Evolutionary conservation across 2,888 invertebrate genomes (phyloP).

Genomic region (Acleris sparsana): DNA sequence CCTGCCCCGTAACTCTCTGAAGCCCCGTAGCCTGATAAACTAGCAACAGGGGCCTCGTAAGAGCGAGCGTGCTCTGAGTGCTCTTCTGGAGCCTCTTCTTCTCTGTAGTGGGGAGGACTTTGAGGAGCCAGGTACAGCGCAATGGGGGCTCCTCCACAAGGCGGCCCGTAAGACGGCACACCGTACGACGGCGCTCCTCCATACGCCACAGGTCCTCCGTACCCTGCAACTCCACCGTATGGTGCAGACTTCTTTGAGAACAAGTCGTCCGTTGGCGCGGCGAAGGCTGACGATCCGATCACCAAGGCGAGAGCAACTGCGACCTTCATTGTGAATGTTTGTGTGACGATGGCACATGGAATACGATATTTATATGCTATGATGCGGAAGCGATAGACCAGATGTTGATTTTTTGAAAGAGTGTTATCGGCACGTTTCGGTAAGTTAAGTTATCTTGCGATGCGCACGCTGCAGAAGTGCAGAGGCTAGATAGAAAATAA

Average conservation of each 20-base stretch:
- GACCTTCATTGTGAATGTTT: slow-evolving; percentile 41
- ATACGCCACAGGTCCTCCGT: slow-evolving; percentile 2
- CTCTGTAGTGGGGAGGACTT: slow-evolving; percentile 39
- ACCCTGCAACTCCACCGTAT: slow-evolving; percentile 14
- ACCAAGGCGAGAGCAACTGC: slow-evolving; percentile 39
- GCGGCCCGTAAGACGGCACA: slow-evolving; percentile 27
- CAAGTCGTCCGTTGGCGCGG: slow-evolving; percentile 40
- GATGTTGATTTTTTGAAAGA: not conserved
- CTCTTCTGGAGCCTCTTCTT: slow-evolving; percentile 37
- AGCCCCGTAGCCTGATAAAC: slow-evolving; percentile 12
- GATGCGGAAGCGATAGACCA: not conserved
- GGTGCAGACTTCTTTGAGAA: slow-evolving; percentile 40
- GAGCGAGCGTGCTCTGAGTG: slow-evolving; percentile 34
- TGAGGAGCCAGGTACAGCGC: slow-evolving; percentile 40
- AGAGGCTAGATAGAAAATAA: too few relatives aligned
- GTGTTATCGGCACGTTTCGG: slow-evolving; percentile 1
- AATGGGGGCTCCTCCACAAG: slow-evolving; percentile 37
- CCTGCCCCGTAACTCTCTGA: slow-evolving; percentile 20
- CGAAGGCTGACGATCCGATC: slow-evolving; percentile 38
- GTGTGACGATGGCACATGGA: slow-evolving; percentile 37
- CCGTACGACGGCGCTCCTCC: slow-evolving; percentile 10
- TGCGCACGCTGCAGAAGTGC: not conserved
- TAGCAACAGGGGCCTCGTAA: slow-evolving; percentile 16
- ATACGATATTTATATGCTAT: slow-evolving; percentile 2
- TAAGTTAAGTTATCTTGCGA: slow-evolving; percentile 20